phyloP scores from a whole-genome alignment of 2,113 vertebrate species.

The Poicephalus meyeri region DNA sequence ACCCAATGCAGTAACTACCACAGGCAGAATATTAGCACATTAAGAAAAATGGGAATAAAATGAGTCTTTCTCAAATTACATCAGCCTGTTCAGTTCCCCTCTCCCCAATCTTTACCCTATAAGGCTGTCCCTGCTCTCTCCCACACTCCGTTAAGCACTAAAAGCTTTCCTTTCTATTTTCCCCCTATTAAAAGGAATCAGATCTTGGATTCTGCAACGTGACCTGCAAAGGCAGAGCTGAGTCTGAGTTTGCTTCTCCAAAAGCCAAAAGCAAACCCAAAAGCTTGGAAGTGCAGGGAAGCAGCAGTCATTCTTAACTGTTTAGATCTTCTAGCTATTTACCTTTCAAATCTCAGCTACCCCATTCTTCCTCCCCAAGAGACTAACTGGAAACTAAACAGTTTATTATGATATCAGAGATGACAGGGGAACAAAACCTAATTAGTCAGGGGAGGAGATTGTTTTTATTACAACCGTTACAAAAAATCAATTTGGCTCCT shows the following conservation, averaged over 20 bases:
- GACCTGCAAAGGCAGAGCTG: constrained; percentile 11
- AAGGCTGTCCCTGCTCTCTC: constrained; percentile 14
- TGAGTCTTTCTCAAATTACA: constrained; percentile 19
- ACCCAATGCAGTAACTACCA: not conserved
- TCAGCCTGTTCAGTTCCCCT: not conserved
- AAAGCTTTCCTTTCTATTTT: not conserved
- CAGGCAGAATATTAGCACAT: not conserved
- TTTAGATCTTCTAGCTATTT: not conserved
- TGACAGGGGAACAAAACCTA: constrained; percentile 23
- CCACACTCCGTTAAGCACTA: not conserved
- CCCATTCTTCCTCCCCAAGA: not conserved
- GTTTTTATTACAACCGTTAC: constrained; percentile 10
- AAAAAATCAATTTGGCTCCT: not conserved
- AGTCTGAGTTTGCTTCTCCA: not conserved
- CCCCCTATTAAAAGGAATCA: not conserved
- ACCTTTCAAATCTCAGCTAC: not conserved
- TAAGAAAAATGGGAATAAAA: constrained; percentile 6
- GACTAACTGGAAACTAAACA: not conserved
- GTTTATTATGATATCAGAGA: constrained; percentile 22
- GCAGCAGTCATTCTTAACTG: not conserved
- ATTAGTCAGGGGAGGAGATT: constrained; percentile 3
- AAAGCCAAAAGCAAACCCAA: not conserved
- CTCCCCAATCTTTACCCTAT: constrained; percentile 66
- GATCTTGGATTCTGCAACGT: not conserved
- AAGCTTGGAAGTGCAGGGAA: not conserved